Evolutionary conservation across 2,888 invertebrate species (phyloP).

Genomic region (Lamellibrachia satsuma): DNA sequence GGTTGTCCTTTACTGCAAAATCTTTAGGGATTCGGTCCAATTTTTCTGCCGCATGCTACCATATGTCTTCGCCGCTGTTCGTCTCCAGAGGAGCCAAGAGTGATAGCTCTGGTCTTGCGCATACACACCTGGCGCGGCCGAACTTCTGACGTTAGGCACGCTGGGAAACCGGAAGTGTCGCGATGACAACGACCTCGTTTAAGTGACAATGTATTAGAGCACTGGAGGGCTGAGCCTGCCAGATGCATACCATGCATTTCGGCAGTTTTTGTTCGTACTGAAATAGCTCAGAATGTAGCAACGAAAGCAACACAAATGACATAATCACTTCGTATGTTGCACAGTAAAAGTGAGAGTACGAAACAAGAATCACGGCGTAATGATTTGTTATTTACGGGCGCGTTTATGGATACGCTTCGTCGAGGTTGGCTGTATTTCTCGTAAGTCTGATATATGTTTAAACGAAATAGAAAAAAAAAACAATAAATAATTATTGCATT

Average conservation of each 20-base stretch:
- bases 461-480: too few relatives aligned
- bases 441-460: neutral
- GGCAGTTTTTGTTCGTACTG: neutral
- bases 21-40: slow-evolving; percentile 13
- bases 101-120: neutral
- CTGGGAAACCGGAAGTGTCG: slow-evolving; percentile 1
- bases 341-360: neutral
- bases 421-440: neutral
- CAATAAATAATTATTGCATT: too few relatives aligned
- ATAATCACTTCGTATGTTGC: neutral
- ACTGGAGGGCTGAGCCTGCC: neutral
- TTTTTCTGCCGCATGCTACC: neutral
- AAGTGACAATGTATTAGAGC: neutral
- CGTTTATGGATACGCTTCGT: neutral
- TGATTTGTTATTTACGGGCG: neutral
- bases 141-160: neutral
- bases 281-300: neutral
- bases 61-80: neutral
- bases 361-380: neutral
- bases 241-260: too few relatives aligned
- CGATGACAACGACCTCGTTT: neutral
- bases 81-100: neutral
- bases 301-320: neutral
- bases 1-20: slow-evolving; percentile 10
- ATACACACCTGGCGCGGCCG: neutral